Evolutionary conservation across 2,797 vertebrate genomes (phyloP).

Genomic region (Spinibarbus caldwelli): DNA sequence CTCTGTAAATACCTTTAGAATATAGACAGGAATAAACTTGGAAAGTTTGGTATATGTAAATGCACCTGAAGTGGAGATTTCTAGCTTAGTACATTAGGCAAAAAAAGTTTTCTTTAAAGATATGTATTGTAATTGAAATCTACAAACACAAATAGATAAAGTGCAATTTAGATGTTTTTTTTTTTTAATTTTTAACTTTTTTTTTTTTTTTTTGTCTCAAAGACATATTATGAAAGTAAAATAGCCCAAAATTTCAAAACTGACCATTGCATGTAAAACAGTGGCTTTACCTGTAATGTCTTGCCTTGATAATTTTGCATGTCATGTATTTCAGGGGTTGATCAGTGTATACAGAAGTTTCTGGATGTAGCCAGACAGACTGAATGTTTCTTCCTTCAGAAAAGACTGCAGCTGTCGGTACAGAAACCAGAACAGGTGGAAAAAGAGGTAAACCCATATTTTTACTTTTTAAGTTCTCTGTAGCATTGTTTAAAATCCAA

Average conservation of each 20-base stretch:
- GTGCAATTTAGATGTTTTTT: no score
- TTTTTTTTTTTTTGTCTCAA: no score
- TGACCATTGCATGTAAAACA: background rate
- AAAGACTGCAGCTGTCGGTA: slow-evolving; percentile 93
- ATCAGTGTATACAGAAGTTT: slow-evolving; percentile 94
- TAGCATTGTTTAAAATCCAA: background rate
- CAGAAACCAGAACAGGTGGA: slow-evolving; percentile 99
- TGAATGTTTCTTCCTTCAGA: slow-evolving; percentile 97
- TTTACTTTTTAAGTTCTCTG: background rate
- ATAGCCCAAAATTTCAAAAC: background rate
- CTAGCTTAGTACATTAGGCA: no score
- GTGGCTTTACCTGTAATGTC: background rate
- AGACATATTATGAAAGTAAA: no score
- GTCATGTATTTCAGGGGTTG: slow-evolving; percentile 76
- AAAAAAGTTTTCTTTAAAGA: no score
- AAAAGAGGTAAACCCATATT: slow-evolving; percentile 88
- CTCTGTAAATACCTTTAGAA: no score
- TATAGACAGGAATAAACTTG: no score
- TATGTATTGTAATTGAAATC: no score
- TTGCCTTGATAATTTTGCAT: background rate
- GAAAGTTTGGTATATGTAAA: no score
- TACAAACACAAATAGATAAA: no score
- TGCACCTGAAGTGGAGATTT: no score
- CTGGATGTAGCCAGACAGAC: slow-evolving; percentile 96
- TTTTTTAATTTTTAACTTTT: no score